These are phyloP conservation scores for Atherinomorus stipes DNA, from an alignment of 2,113 vertebrate species.

Conservation along the genomic window DNA sequence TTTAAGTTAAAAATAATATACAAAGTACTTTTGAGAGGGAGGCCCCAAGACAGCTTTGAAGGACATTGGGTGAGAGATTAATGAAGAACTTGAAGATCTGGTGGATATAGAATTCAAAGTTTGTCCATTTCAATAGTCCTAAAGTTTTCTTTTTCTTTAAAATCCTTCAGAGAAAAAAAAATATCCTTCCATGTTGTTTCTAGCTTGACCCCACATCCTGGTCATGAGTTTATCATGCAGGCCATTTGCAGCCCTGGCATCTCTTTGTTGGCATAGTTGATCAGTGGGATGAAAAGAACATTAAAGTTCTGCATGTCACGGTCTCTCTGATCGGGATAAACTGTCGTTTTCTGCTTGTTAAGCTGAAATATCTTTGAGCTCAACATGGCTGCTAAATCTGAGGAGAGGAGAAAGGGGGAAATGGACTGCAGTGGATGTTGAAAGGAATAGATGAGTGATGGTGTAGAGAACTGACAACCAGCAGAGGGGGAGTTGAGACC, in stretches of 20 bases:
- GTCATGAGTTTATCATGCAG: conserved; percentile 31
- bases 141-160: background rate
- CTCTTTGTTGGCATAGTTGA: conserved; percentile 22
- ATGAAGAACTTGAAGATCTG: conserved; percentile 1
- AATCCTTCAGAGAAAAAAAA: background rate
- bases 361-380: conserved; percentile 39
- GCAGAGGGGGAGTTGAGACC: conserved; percentile 47
- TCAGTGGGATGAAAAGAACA: conserved; percentile 15
- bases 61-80: background rate
- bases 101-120: background rate
- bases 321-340: conserved; percentile 58
- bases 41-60: conserved; percentile 14
- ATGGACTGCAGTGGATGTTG: conserved; percentile 43
- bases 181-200: conserved; percentile 7
- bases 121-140: background rate
- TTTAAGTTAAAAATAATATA: conserved; percentile 55
- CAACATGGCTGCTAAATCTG: conserved; percentile 48
- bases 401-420: conserved; percentile 42
- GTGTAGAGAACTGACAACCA: conserved; percentile 71
- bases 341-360: conserved; percentile 48
- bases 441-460: conserved; percentile 63
- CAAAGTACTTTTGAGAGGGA: conserved; percentile 42
- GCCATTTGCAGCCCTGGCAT: conserved; percentile 4
- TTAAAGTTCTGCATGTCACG: conserved; percentile 16
- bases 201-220: conserved; percentile 56